Evolutionary conservation across 2,113 vertebrate species (phyloP).

Genomic region (Tautogolabrus adspersus): DNA sequence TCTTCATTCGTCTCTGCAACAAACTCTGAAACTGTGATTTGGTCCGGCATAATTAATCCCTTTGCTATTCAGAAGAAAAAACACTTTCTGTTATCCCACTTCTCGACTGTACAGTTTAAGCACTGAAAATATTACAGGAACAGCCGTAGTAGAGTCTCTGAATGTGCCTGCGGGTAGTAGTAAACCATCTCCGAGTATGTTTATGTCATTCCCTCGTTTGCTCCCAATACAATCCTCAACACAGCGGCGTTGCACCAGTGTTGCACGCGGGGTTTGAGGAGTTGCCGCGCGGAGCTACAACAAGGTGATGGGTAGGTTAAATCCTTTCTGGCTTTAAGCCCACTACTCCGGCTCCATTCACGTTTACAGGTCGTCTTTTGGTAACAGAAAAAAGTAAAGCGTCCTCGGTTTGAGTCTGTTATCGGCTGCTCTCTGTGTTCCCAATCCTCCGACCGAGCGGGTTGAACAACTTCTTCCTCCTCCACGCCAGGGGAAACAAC

Average conservation of each 20-base stretch:
- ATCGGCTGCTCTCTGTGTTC: conserved; percentile 1
- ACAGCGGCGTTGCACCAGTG: background rate
- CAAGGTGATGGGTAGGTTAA: conserved; percentile 57
- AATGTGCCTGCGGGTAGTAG: conserved; percentile 43
- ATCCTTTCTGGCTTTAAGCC: conserved; percentile 4
- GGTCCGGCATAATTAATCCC: conserved; percentile 91
- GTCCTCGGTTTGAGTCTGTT: background rate
- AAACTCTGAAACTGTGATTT: conserved; percentile 98
- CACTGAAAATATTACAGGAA: conserved; percentile 60
- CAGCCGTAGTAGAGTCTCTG: conserved; percentile 40
- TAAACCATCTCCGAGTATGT: conserved; percentile 74
- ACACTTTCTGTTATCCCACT: conserved; percentile 35
- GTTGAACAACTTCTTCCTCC: conserved; percentile 44
- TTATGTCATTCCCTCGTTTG: conserved; percentile 56
- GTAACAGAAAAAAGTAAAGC: background rate
- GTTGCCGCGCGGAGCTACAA: conserved; percentile 37
- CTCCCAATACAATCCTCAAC: conserved; percentile 27
- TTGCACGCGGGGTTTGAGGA: conserved; percentile 39
- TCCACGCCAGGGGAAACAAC: conserved; percentile 65
- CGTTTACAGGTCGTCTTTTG: background rate
- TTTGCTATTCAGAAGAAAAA: conserved; percentile 23
- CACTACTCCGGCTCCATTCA: conserved; percentile 20
- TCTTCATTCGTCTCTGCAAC: conserved; percentile 98
- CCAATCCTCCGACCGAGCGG: background rate
- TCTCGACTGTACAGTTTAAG: background rate